A percentile compares a stretch with the other conserved stretches of the same genome.
Conservation (phyloP, 2,888 invertebrate genomes). For the Eilema griseolum region DNA sequence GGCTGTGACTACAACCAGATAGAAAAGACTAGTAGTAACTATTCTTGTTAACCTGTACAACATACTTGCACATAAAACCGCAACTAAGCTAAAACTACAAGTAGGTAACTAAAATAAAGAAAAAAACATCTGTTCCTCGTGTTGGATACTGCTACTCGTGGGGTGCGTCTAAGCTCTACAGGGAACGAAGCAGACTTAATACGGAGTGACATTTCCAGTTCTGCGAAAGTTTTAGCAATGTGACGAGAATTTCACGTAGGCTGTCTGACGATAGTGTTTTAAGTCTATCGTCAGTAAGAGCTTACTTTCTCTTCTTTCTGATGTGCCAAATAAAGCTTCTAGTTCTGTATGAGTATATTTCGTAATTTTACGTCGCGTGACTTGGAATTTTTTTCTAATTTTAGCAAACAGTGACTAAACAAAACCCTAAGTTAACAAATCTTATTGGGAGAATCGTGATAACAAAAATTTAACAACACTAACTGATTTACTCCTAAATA, state of each 20-base stretch:
- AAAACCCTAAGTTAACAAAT: constrained; percentile 43
- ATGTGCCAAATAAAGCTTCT: background rate
- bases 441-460: constrained; percentile 25
- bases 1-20: no score
- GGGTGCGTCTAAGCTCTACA: background rate
- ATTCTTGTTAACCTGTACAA: no score
- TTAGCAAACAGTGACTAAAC: constrained; percentile 35
- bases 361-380: constrained; percentile 16
- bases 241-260: background rate
- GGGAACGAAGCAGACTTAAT: background rate
- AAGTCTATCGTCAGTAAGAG: no score
- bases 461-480: constrained; percentile 38
- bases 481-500: constrained; percentile 8
- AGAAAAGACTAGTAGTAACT: no score
- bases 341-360: constrained; percentile 17
- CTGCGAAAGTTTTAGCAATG: background rate
- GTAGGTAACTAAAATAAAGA: no score
- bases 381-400: constrained; percentile 38
- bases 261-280: background rate
- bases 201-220: background rate
- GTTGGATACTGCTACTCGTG: no score
- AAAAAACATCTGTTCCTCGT: no score
- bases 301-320: background rate
- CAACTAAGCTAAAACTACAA: no score
- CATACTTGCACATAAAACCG: no score